These are phyloP conservation scores for Nyctalus aviator DNA, from an alignment of 2,797 vertebrate species.

Conservation along the genomic window DNA sequence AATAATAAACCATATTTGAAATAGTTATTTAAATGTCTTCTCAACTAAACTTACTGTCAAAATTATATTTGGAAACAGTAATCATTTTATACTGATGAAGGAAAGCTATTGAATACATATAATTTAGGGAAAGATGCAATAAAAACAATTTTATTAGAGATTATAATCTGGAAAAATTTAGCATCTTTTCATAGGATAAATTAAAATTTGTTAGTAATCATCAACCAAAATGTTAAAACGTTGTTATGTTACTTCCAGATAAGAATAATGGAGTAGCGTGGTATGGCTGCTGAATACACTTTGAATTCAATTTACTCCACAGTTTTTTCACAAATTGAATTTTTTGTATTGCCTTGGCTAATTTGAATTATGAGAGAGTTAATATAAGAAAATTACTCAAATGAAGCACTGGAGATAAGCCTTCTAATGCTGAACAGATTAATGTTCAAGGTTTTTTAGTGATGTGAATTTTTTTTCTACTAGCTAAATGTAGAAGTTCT, in stretches of 20 bases:
- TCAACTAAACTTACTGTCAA: slow-evolving; percentile 39
- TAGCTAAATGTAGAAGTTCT: slow-evolving; percentile 26
- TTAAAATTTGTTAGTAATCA: slow-evolving; percentile 70
- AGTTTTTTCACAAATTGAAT: background rate
- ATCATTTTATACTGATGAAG: slow-evolving; percentile 58
- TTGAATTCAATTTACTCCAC: background rate
- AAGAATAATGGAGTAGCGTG: background rate
- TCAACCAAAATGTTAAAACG: slow-evolving; percentile 26
- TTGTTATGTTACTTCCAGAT: slow-evolving; percentile 29
- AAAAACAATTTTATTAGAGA: slow-evolving; percentile 55
- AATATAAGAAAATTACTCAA: slow-evolving; percentile 29
- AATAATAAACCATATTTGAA: slow-evolving; percentile 77
- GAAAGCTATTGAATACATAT: slow-evolving; percentile 45
- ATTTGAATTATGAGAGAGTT: slow-evolving; percentile 49
- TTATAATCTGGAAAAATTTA: slow-evolving; percentile 59
- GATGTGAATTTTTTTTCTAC: slow-evolving; percentile 2
- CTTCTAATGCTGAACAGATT: slow-evolving; percentile 18
- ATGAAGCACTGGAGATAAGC: background rate
- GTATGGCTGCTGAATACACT: background rate
- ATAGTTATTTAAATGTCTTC: slow-evolving; percentile 79
- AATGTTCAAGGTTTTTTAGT: slow-evolving; percentile 1
- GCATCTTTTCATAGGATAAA: slow-evolving; percentile 25
- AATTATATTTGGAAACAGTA: slow-evolving; percentile 67
- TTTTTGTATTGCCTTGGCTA: slow-evolving; percentile 2
- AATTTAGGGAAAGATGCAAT: slow-evolving; percentile 56